Percentiles rank a stretch among this genome's conserved stretches.
Conservation (phyloP, 53 echinoderm and acorn worm species). For the Patiria pectinifera region DNA sequence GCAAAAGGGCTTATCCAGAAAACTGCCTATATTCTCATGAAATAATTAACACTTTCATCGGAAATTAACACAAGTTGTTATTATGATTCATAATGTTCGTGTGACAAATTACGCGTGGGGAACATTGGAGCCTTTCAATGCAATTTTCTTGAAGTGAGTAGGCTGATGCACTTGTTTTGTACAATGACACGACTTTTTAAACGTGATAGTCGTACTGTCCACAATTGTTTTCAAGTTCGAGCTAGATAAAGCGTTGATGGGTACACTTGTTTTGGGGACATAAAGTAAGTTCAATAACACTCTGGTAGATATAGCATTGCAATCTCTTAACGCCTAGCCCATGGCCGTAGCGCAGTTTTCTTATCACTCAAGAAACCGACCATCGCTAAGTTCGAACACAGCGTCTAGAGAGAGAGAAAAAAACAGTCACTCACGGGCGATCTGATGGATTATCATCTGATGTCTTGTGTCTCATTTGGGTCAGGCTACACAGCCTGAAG, state of each 20-base stretch:
- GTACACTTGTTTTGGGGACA: neutral
- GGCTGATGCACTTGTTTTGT: no score
- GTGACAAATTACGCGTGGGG: no score
- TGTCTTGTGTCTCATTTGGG: neutral
- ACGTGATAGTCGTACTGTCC: neutral
- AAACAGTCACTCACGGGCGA: neutral
- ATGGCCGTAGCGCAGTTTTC: neutral
- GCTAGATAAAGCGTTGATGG: neutral
- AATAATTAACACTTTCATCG: no score
- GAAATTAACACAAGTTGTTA: no score
- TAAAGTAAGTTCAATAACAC: neutral
- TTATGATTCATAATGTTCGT: no score
- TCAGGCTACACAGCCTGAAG: neutral
- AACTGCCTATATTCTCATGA: no score
- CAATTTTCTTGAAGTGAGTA: no score
- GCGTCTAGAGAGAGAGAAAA: neutral
- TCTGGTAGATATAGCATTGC: neutral
- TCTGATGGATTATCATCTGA: slow-evolving; percentile 6
- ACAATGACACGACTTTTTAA: neutral
- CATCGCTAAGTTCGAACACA: neutral
- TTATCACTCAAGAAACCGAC: neutral
- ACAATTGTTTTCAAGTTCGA: neutral
- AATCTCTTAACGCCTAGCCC: neutral
- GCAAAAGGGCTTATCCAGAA: no score
- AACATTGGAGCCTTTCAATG: no score